Conservation (phyloP, 1,140 invertebrate genomes). For the Dufourea novaeangliae region DNA sequence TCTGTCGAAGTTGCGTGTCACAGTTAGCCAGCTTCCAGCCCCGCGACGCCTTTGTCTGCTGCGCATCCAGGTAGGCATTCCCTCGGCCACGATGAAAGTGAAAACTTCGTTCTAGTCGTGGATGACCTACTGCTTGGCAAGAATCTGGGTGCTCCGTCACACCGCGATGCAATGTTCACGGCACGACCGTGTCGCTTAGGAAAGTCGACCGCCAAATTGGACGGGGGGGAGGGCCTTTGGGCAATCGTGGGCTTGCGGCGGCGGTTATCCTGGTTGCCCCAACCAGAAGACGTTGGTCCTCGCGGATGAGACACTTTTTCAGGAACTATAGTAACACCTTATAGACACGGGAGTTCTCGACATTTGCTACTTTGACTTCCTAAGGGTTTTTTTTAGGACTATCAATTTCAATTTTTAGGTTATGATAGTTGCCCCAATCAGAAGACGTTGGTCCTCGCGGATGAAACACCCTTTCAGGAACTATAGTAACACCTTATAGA, state of each 20-base stretch:
- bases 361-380: too few relatives aligned
- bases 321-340: too few relatives aligned
- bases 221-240: neutral
- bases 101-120: slow-evolving; percentile 76
- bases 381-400: too few relatives aligned
- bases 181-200: neutral
- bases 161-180: slow-evolving; percentile 12
- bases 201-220: slow-evolving; percentile 11
- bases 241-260: neutral
- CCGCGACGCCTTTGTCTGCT: slow-evolving; percentile 59
- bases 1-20: slow-evolving; percentile 68
- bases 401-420: too few relatives aligned
- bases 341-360: too few relatives aligned
- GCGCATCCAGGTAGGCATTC: slow-evolving; percentile 68
- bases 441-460: too few relatives aligned
- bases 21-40: slow-evolving; percentile 46
- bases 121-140: slow-evolving; percentile 79
- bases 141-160: slow-evolving; percentile 78
- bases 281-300: too few relatives aligned
- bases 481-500: too few relatives aligned
- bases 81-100: slow-evolving; percentile 79
- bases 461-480: too few relatives aligned
- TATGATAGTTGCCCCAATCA: neutral
- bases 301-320: too few relatives aligned
- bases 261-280: neutral